Evolutionary conservation across 1,140 invertebrate genomes (phyloP).

Genomic region (Drosophila sechellia): DNA sequence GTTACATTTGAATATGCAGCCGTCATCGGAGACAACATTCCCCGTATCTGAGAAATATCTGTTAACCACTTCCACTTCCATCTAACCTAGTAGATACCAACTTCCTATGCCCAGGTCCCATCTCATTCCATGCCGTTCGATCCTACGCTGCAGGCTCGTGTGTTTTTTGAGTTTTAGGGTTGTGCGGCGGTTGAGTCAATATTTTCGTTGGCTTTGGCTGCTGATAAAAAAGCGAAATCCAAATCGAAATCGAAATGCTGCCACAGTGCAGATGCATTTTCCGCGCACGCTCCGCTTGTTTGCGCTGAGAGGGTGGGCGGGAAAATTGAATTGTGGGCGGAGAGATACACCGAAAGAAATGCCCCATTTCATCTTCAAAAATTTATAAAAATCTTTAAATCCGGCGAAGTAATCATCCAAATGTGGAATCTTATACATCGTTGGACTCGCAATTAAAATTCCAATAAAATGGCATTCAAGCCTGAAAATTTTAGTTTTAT

Average conservation of each 20-base stretch:
- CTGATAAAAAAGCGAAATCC: constrained; percentile 68
- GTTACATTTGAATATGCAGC: constrained; percentile 69
- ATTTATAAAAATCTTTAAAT: no score
- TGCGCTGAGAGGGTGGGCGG: constrained; percentile 12
- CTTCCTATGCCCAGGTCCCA: constrained; percentile 21
- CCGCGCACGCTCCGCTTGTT: constrained; percentile 49
- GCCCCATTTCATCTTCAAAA: no score
- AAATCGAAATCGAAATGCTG: constrained; percentile 60
- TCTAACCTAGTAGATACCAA: constrained; percentile 5
- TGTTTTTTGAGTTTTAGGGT: constrained; percentile 38
- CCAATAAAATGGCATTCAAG: no score
- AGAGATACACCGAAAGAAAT: constrained; percentile 1
- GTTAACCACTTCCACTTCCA: constrained; percentile 30
- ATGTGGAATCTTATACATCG: no score
- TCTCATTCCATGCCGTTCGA: constrained; percentile 12
- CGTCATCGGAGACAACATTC: constrained; percentile 26
- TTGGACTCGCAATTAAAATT: no score
- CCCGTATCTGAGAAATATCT: constrained; percentile 11
- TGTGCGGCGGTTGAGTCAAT: constrained; percentile 57
- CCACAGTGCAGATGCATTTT: constrained; percentile 74
- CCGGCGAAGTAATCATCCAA: no score
- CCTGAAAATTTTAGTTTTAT: no score
- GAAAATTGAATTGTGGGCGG: neutral
- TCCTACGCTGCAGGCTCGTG: constrained; percentile 1
- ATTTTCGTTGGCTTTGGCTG: constrained; percentile 63